Base-by-base conservation (phyloP, 1,140 invertebrate species). In the Plectrocnemia conspersa region DNA sequence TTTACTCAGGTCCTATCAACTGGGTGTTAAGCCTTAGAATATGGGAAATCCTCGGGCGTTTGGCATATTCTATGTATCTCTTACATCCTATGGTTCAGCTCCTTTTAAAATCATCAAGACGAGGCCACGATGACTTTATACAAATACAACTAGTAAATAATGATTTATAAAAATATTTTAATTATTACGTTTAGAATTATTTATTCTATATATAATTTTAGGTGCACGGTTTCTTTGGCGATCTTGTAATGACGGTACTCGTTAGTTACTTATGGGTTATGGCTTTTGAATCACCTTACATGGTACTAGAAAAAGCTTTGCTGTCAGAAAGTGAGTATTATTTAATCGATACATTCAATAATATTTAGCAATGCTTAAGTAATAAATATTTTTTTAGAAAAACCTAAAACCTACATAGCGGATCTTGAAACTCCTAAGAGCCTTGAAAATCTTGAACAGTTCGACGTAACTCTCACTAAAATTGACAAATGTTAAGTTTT, bases 31-130 rank as follows among this genome's bases (percentile, higher is more conserved):
- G 71, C 5, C 63, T 69, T 3, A 57, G 64, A 1, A 54, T 77
- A n/a, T 79, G 76, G 75, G 77, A 79, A 62, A 60, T 78, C 0
- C 61, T 75, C 0, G 68, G 71, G 10, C 67, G 67, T 25, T 59
- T 79, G 1, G 75, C 76, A 0, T 79, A 76, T 54, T 74, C 68
- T 3, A 76, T 76, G 61, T 79, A 78, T 58, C 47, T 79, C 1
- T 66, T 74, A 45, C 77, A 79, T 56, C 65, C 68, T 1, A 58
- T 66, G 3, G 41, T 77, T 2, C 2, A 18, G 38, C 7, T 2
- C 33, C 13, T 45, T 10, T 25, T 2, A 11, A n/a, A 2, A n/a
- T n/a, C 1, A 2, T 9, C 21, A 13, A n/a, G 23, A 1, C n/a
- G 18, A 24, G 24, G 2, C 22, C 1, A 21, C 36, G 1, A 6